A percentile compares a stretch with the other conserved stretches of the same genome.
phyloP scores from a whole-genome alignment of 2,113 vertebrate genomes.

The Mustela nigripes region DNA sequence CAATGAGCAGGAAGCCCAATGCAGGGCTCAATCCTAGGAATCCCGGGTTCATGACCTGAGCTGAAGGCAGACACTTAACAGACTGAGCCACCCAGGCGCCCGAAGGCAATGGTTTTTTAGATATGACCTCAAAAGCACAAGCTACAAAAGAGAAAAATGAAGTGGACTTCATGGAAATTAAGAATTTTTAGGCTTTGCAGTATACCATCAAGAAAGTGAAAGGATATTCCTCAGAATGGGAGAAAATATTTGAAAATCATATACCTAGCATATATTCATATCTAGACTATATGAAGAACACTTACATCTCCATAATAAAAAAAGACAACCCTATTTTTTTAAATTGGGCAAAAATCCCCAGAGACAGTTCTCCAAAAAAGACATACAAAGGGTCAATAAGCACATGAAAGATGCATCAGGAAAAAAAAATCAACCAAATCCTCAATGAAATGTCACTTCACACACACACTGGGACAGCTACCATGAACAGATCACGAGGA shows the following conservation, averaged over 20 bases:
- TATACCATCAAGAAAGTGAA: background rate
- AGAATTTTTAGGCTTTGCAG: background rate
- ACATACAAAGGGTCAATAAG: background rate
- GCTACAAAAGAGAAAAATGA: background rate
- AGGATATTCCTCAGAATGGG: background rate
- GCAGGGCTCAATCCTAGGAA: no score
- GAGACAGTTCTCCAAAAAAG: background rate
- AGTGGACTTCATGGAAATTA: background rate
- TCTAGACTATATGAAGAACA: background rate
- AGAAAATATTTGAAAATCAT: background rate
- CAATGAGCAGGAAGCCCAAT: no score
- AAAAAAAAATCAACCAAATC: background rate
- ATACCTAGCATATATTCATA: background rate
- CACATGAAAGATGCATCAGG: background rate
- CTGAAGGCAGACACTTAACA: no score
- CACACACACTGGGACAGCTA: background rate
- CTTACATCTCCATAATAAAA: background rate
- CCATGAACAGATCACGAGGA: background rate
- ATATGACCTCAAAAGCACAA: background rate
- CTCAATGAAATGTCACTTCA: background rate
- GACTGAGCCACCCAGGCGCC: no score
- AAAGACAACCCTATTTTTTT: background rate
- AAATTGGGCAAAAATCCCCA: background rate
- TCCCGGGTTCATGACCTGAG: no score
- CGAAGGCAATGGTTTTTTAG: background rate